phyloP scores from a whole-genome alignment of 2,888 invertebrate species.

The Anthrax anthrax region DNA sequence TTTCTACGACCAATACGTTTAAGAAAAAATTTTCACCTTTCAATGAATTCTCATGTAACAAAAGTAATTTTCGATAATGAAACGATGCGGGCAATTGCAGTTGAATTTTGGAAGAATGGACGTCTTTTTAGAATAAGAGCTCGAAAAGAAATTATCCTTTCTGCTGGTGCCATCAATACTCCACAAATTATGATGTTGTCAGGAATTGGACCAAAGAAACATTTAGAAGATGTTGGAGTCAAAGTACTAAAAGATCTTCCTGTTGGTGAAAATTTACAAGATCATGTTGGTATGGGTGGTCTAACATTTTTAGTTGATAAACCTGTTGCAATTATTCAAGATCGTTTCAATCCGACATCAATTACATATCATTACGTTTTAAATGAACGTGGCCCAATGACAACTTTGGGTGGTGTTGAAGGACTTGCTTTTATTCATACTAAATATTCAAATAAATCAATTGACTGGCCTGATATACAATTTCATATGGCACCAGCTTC shows the following conservation, averaged over 20 bases:
- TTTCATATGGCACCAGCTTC: conserved; percentile 89
- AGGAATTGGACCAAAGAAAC: conserved; percentile 61
- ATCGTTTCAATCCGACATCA: conserved; percentile 59
- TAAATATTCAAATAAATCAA: conserved; percentile 60
- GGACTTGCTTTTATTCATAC: conserved; percentile 79
- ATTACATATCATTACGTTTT: conserved; percentile 68
- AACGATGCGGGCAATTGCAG: conserved; percentile 61
- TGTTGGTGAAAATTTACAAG: conserved; percentile 72
- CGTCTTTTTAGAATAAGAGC: conserved; percentile 54
- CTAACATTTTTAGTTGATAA: conserved; percentile 50
- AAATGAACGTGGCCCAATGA: conserved; percentile 71
- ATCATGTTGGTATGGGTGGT: conserved; percentile 78
- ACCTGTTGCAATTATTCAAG: conserved; percentile 69
- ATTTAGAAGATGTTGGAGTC: conserved; percentile 54
- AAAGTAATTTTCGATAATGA: conserved; percentile 58
- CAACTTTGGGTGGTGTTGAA: conserved; percentile 74
- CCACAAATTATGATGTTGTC: conserved; percentile 87
- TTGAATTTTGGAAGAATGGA: conserved; percentile 65
- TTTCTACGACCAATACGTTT: conserved; percentile 64
- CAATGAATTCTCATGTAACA: conserved; percentile 65
- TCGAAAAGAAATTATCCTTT: conserved; percentile 68
- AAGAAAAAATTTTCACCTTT: conserved; percentile 64
- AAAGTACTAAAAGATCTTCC: conserved; percentile 58
- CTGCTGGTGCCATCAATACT: conserved; percentile 82
- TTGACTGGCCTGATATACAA: conserved; percentile 76